Base-by-base conservation (phyloP, 2,888 invertebrate species). In the Dynastes hyllus region DNA sequence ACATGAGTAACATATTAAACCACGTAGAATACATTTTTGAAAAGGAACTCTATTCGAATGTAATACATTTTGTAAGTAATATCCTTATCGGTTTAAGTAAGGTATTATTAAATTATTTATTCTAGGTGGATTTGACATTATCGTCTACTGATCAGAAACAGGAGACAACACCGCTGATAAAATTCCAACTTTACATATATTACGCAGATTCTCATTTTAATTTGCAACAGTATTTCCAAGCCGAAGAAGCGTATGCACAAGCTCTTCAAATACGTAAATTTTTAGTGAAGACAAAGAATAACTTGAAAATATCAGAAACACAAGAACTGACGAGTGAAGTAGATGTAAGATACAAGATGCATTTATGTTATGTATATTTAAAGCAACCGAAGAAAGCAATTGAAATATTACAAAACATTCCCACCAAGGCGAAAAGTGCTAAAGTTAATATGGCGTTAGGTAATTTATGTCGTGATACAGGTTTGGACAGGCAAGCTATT, bases 371-470 rank as follows among this genome's bases (percentile, higher is more conserved):
- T 82, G 88, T 92, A 0, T 92, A 94, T 81, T 87, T 93, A 81
- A 93, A 93, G 80, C 93, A 94, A 83, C 90, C 90, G 45, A 90
- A 91, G 80, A 92, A 93, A 86, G 95, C 91, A 2, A 86, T 90
- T 29, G 91, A 91, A 83, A 88, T 91, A n/a, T 85, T 92, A 37
- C 91, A 91, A 85, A 90, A 89, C 81, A 90, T 92, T 67, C 92
- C 93, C 29, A 92, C 91, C 0, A 93, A 94, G 85, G 92, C 92
- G 76, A 90, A 95, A 78, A 93, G 93, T 29, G 91, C 94, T 0
- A 94, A 94, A 87, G 92, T 95, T 2, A 95, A 96, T 85, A 93
- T 95, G 92, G 93, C 95, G 11, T 87, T 96, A 76, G 96, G 94
- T 4, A 93, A 93, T 86, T 90, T 96, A 82, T 94, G 94, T 83